These are phyloP conservation scores for Spicauda simplicius DNA, from an alignment of 2,888 invertebrate genomes.

Conservation along the genomic window DNA sequence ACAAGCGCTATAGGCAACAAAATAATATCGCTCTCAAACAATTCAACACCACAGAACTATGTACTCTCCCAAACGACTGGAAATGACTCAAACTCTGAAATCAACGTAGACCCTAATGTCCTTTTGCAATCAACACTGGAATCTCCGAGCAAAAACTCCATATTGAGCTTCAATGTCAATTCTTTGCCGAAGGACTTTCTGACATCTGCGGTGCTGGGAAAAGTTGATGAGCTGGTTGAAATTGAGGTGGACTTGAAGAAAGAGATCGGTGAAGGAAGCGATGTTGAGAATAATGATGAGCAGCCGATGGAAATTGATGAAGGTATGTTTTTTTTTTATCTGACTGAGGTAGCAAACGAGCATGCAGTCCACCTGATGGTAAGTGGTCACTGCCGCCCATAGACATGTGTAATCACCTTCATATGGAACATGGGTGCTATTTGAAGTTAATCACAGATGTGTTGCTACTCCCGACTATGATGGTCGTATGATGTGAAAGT, in stretches of 20 bases:
- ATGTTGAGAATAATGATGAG: conserved; percentile 47
- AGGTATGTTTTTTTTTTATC: conserved; percentile 47
- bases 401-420: no score
- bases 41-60: conserved; percentile 14
- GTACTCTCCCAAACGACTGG: not conserved
- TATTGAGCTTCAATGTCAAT: conserved; percentile 51
- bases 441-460: no score
- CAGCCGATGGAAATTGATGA: conserved; percentile 66
- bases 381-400: no score
- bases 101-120: conserved; percentile 3
- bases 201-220: conserved; percentile 44
- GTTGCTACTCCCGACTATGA: no score
- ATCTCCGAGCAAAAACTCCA: conserved; percentile 37
- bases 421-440: no score
- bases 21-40: conserved; percentile 30
- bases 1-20: conserved; percentile 43
- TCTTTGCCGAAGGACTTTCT: conserved; percentile 56
- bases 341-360: no score
- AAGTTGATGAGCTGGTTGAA: conserved; percentile 37
- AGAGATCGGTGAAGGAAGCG: conserved; percentile 29
- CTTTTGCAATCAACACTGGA: conserved; percentile 2
- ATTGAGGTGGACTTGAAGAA: conserved; percentile 32
- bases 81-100: not conserved
- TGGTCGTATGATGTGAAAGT: no score
- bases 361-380: no score